Base-by-base conservation (phyloP, 1,140 invertebrate genomes). In the Eupristina koningsbergeri region DNA sequence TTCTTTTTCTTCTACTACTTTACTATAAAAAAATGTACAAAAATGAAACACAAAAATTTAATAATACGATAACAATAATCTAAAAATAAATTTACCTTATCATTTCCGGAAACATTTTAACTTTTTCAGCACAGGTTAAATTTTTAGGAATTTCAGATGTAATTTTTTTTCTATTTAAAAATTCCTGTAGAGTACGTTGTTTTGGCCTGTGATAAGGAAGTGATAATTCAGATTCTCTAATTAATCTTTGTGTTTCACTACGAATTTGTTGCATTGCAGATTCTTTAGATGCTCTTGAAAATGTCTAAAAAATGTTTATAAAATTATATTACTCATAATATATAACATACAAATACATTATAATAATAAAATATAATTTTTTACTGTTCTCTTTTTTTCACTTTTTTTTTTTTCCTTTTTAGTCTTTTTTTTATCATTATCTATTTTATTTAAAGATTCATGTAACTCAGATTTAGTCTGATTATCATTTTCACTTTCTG, bases 141-240 rank as follows among this genome's bases (percentile, higher is more conserved):
- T 90, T 89, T 78, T 88, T 87, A 22, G 91, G 90, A 19, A 92
- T 77, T 34, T 36, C 15, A 45, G 85, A 45, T 0, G 63, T 76
- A 47, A 87, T 75, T 87, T 90, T 91, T 76, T 88, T 92, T 84
- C 91, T 89, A 26, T 89, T 92, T 34, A 96, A 93, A 93, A 94
- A 97, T 91, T 96, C 96, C 88, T 95, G 93, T 7, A 97, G 90
- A 29, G 94, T 94, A 64, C 95, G 92, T 85, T 96, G 94, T 87
- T 95, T 96, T 31, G 96, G 96, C 86, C 93, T 93, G 89, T 97
- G 96, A 91, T 97, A 97, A 2, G 96, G 96, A 22, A 97, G 88
- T 67, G 94, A 94, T 64, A 97, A 91, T 83, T 93, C 88, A 64
- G 94, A 94, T 91, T 97, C 96, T 87, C 96, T 90, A 3, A 96